Conservation (phyloP, 2,888 invertebrate genomes). For the Cheilosia vernalis region DNA sequence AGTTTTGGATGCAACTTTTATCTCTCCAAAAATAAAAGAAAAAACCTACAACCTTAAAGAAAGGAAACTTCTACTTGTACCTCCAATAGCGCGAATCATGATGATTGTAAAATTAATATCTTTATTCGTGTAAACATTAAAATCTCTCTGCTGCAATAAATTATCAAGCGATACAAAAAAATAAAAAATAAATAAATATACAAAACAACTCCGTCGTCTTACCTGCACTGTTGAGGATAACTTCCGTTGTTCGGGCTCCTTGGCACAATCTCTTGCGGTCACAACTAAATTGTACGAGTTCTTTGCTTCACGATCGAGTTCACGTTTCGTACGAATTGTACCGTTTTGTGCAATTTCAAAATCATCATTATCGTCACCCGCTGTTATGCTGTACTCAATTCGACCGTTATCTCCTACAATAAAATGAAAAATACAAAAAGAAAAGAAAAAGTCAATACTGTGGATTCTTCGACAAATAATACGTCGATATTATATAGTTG, state of each 20-base stretch:
- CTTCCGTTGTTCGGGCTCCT: conserved; percentile 86
- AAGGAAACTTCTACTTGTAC: conserved; percentile 43
- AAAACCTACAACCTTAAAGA: neutral
- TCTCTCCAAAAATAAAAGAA: conserved; percentile 23
- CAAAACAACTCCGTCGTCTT: conserved; percentile 64
- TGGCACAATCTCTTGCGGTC: conserved; percentile 93
- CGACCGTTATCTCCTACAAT: conserved; percentile 92
- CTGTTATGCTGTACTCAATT: conserved; percentile 91
- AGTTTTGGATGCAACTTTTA: conserved; percentile 56
- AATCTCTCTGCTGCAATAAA: conserved; percentile 67
- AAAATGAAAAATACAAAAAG: conserved; percentile 49
- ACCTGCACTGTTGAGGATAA: conserved; percentile 94
- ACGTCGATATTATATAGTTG: conserved; percentile 43
- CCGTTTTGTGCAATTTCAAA: conserved; percentile 93
- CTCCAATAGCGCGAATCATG: conserved; percentile 66
- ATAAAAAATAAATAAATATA: conserved; percentile 34
- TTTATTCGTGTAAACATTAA: conserved; percentile 73
- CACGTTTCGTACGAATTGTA: conserved; percentile 89
- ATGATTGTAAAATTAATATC: conserved; percentile 73
- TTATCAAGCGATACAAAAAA: conserved; percentile 49
- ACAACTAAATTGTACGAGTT: conserved; percentile 93
- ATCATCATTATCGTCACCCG: conserved; percentile 91
- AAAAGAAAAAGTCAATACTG: conserved; percentile 31
- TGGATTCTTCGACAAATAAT: conserved; percentile 23
- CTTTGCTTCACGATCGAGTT: conserved; percentile 92